These are phyloP conservation scores for Ernsta delagoae DNA, from an alignment of 2,888 invertebrate species.

Conservation along the genomic window DNA sequence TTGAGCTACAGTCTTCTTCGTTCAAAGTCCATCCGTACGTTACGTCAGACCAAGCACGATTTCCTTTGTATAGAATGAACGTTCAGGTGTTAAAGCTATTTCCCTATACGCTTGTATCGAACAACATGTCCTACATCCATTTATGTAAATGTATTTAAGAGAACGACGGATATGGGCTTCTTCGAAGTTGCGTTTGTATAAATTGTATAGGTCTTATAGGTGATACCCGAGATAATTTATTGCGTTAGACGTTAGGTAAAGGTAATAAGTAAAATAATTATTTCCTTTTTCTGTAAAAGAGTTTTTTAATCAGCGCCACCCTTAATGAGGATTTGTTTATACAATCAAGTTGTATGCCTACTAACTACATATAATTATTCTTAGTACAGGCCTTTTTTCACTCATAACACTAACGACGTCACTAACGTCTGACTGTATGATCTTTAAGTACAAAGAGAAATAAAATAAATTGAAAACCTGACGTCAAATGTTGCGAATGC, in stretches of 20 bases:
- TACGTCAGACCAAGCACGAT: constrained; percentile 19
- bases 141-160: neutral
- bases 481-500: constrained; percentile 11
- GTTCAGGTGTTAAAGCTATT: constrained; percentile 21
- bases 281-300: too few species aligned
- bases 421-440: neutral
- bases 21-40: constrained; percentile 25
- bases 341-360: neutral
- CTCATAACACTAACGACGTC: constrained; percentile 1
- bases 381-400: neutral
- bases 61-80: constrained; percentile 27
- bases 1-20: constrained; percentile 15
- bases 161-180: too few species aligned
- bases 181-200: too few species aligned
- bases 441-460: constrained; percentile 15
- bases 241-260: too few species aligned
- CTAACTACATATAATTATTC: neutral
- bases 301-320: neutral
- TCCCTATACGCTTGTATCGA: neutral
- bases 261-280: too few species aligned
- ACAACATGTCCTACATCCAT: neutral
- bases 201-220: too few species aligned
- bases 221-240: too few species aligned
- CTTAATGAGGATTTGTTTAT: neutral
- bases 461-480: constrained; percentile 13